These are phyloP conservation scores for Tetrao urogallus DNA, from an alignment of 2,113 vertebrate species.

Conservation along the genomic window DNA sequence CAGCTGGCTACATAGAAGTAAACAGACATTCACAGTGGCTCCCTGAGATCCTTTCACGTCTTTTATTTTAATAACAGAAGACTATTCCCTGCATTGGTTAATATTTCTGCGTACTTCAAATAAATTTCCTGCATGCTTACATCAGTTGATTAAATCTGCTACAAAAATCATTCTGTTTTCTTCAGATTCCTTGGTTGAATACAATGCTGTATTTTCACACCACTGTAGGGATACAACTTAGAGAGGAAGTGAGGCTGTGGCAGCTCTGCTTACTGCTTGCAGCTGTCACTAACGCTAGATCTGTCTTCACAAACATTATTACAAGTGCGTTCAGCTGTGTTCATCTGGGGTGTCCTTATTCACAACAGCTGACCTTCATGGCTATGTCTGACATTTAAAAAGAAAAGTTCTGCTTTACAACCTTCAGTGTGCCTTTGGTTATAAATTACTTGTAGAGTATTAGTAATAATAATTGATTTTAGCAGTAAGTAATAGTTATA, in stretches of 20 bases:
- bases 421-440: slow-evolving; percentile 64
- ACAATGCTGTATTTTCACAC: neutral
- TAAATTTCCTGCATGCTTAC: neutral
- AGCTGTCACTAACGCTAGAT: slow-evolving; percentile 63
- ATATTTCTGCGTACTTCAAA: neutral
- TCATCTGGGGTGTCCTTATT: slow-evolving; percentile 63
- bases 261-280: slow-evolving; percentile 20
- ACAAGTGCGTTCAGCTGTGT: slow-evolving; percentile 57
- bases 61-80: neutral
- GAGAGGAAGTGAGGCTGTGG: neutral
- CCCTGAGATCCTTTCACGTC: neutral
- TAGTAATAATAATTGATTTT: slow-evolving; percentile 83
- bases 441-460: slow-evolving; percentile 73
- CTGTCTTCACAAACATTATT: slow-evolving; percentile 71
- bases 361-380: slow-evolving; percentile 62
- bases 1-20: neutral
- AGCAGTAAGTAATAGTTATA: slow-evolving; percentile 81
- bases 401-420: slow-evolving; percentile 74
- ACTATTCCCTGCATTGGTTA: neutral
- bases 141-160: neutral
- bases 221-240: neutral
- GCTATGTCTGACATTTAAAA: slow-evolving; percentile 65
- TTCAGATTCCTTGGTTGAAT: neutral
- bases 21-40: neutral
- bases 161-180: neutral